phyloP scores from a whole-genome alignment of 2,888 invertebrate species.

The Callyntrura guangdongensis region DNA sequence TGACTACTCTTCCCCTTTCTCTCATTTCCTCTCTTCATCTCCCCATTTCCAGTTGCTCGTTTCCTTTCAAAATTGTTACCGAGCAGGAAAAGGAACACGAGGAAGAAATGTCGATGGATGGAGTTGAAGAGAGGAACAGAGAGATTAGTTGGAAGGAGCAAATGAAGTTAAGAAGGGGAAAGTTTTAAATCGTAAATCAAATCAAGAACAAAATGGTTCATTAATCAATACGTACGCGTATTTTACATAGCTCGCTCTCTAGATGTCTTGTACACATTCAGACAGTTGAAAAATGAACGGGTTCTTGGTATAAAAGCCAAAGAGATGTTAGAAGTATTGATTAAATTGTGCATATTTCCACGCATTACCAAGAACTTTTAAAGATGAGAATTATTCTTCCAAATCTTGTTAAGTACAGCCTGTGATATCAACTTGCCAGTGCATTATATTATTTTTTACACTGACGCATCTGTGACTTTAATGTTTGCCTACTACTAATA shows the following conservation, averaged over 20 bases:
- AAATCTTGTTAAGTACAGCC: no score
- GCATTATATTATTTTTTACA: no score
- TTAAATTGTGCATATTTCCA: no score
- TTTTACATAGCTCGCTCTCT: not conserved
- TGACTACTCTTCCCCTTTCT: not conserved
- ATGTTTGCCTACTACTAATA: not conserved
- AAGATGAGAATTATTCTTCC: no score
- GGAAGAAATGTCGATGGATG: slow-evolving; percentile 35
- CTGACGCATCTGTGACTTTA: no score
- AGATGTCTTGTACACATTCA: not conserved
- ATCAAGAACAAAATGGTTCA: slow-evolving; percentile 75
- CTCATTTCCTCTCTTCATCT: not conserved
- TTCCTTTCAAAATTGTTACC: not conserved
- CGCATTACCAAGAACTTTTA: no score
- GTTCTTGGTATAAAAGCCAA: not conserved
- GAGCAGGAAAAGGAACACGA: slow-evolving; percentile 11
- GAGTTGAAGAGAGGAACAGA: not conserved
- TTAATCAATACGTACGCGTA: slow-evolving; percentile 61
- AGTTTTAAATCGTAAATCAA: slow-evolving; percentile 76
- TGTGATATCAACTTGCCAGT: no score
- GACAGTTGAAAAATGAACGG: not conserved
- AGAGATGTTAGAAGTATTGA: not conserved
- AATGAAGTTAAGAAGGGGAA: slow-evolving; percentile 65
- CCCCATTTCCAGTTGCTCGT: not conserved
- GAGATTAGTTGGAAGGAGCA: slow-evolving; percentile 57